Percentiles rank a stretch among this genome's conserved stretches.
These are phyloP conservation scores for Hydrotaea diabolus DNA, from an alignment of 2,888 invertebrate species.

Conservation along the genomic window DNA sequence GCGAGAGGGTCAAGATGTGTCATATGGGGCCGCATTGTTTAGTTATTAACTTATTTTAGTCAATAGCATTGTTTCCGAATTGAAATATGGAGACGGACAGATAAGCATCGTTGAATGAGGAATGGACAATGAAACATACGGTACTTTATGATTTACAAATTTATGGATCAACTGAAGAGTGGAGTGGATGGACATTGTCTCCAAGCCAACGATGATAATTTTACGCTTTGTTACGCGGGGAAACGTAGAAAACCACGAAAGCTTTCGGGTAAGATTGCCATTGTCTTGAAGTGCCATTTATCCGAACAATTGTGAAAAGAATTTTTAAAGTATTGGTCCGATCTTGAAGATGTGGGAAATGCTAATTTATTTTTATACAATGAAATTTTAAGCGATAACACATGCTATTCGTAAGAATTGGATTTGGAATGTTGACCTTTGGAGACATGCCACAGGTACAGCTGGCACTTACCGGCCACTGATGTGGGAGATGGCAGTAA, in stretches of 20 bases:
- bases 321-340: background rate
- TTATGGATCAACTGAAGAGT: background rate
- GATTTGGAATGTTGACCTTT: no score
- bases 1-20: background rate
- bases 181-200: background rate
- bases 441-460: no score
- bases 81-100: background rate
- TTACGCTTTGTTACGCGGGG: background rate
- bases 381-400: no score
- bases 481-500: no score
- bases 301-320: background rate
- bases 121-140: conserved; percentile 41
- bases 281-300: background rate
- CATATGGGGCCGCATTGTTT: conserved; percentile 1
- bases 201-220: background rate
- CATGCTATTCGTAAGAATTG: no score
- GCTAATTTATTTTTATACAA: no score
- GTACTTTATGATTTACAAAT: conserved; percentile 44
- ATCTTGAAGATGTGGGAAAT: no score
- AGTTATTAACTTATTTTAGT: conserved; percentile 43
- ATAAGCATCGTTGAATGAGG: background rate
- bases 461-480: no score
- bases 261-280: background rate
- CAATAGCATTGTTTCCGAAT: conserved; percentile 36
- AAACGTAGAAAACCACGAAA: no score